Evolutionary conservation across 2,888 invertebrate genomes (phyloP), one percentile per base, ranked within the genome.

Genomic region (Reticulitermes lucifugus): DNA sequence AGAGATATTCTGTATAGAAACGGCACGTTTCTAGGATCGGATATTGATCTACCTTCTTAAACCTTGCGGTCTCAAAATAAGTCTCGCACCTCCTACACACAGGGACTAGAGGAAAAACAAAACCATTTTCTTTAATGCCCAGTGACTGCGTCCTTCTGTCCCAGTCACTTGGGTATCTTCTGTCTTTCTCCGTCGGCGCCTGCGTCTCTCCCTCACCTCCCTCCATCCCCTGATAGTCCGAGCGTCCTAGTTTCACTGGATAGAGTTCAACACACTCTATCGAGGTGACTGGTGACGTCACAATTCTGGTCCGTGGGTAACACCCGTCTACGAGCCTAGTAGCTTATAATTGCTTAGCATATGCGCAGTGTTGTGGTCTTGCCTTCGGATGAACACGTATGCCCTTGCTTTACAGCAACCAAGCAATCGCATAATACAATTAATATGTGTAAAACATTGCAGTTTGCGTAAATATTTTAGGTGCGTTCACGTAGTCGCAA

Each of bases 221-320:
- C 21, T 3, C 9, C 18, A 29, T 46, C 83, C 46, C 46, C n/a
- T 43, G 43, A 51, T 55, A 41, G 2, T 35, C 51, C 25, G 29
- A 73, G 29, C 89, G 89, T 89, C 89, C 89, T 88, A 89, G 89
- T 89, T 89, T 88, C 87, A 71, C 83, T 80, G 86, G 79, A 83
- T 85, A 87, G 89, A 87, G 89, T 89, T 89, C 89, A 89, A 89
- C 89, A 88, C 88, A 89, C 89, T 89, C 88, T 85, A 89, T 88
- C 87, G 89, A 88, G 89, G 89, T 89, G 88, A 88, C 86, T 87
- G 86, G 86, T 88, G 88, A 89, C 89, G 88, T 88, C 88, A 85
- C 79, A 60, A 79, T 21, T n/a, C 71, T n/a, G 35, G 70, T 29
- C 29, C n/a, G 77, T 51, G 55, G 79, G 84, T 82, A 85, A 85